phyloP scores from a whole-genome alignment of 1,140 invertebrate species.

The Drosophila kepulauana region DNA sequence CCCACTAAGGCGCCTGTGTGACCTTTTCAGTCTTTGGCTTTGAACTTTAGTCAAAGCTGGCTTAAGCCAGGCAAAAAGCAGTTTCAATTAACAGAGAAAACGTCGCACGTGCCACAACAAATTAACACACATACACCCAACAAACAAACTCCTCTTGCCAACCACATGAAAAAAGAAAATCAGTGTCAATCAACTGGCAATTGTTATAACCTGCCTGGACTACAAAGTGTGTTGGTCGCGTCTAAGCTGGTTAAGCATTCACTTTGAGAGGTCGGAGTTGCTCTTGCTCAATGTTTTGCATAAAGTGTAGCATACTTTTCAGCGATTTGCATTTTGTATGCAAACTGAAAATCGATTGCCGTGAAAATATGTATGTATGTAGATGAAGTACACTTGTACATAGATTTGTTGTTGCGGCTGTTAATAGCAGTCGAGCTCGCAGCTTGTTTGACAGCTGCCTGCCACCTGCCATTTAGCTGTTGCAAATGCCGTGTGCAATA shows the following conservation, averaged over 20 bases:
- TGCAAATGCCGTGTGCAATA: slow-evolving; percentile 7
- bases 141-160: not conserved
- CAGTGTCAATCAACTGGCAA: slow-evolving; percentile 16
- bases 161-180: slow-evolving; percentile 5
- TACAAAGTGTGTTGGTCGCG: not conserved
- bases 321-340: slow-evolving; percentile 28
- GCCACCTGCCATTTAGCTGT: not conserved
- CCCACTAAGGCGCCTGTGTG: not conserved
- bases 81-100: slow-evolving; percentile 31
- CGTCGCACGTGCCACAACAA: slow-evolving; percentile 7
- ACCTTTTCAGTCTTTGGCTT: slow-evolving; percentile 2
- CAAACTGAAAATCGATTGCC: slow-evolving; percentile 66
- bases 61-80: slow-evolving; percentile 21
- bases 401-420: not conserved
- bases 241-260: not conserved
- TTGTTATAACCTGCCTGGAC: not conserved
- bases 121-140: slow-evolving; percentile 2
- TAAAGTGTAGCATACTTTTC: slow-evolving; percentile 50
- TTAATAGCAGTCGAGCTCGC: slow-evolving; percentile 9
- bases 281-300: not conserved
- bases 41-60: slow-evolving; percentile 4
- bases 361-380: slow-evolving; percentile 30
- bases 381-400: not conserved
- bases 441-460: slow-evolving; percentile 16
- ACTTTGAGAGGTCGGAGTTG: too few relatives aligned